Conservation (phyloP, 2,888 invertebrate genomes). For the Polyommatus icarus region DNA sequence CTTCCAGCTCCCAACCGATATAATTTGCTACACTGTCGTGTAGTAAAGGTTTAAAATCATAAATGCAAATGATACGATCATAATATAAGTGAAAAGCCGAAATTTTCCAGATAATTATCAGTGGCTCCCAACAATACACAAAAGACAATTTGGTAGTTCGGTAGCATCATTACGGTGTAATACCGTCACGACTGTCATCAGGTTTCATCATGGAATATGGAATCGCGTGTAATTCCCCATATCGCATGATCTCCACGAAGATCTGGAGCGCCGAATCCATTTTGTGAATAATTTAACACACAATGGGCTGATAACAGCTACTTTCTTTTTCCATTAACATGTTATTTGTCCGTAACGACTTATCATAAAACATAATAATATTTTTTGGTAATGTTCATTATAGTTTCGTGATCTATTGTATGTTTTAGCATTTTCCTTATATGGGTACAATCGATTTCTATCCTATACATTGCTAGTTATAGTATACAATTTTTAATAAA, state of each 20-base stretch:
- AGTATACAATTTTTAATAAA: background rate
- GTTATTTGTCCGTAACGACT: slow-evolving; percentile 21
- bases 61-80: background rate
- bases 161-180: slow-evolving; percentile 50
- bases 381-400: background rate
- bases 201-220: slow-evolving; percentile 65
- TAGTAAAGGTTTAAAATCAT: background rate
- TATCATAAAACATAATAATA: slow-evolving; percentile 8
- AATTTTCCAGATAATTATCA: slow-evolving; percentile 21
- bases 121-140: slow-evolving; percentile 21
- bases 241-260: slow-evolving; percentile 68
- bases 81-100: slow-evolving; percentile 12
- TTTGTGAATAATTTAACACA: slow-evolving; percentile 77
- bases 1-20: background rate
- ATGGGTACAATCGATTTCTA: too few species aligned
- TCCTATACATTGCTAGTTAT: too few species aligned
- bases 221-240: slow-evolving; percentile 67
- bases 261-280: slow-evolving; percentile 71
- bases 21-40: background rate
- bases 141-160: slow-evolving; percentile 24
- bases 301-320: slow-evolving; percentile 67
- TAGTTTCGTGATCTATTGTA: background rate
- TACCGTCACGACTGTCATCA: slow-evolving; percentile 74
- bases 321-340: slow-evolving; percentile 55
- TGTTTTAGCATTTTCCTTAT: too few species aligned